A percentile compares a stretch with the other conserved stretches of the same genome.
Evolutionary conservation across 2,797 vertebrate genomes (phyloP).

Genomic region (Eulemur coronatus): DNA sequence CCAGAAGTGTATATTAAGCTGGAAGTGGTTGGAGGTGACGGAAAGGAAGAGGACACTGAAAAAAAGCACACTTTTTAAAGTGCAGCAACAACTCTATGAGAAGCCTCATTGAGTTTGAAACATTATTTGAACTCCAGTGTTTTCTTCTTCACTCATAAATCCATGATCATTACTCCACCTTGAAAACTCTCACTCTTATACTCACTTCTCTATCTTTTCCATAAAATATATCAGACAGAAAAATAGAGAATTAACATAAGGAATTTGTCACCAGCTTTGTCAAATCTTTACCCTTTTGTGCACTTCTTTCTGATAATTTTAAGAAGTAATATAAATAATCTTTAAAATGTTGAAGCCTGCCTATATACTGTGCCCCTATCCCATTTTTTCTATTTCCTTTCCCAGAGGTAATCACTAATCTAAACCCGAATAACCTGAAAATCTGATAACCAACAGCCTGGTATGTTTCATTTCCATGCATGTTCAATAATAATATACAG

Average conservation of each 20-base stretch:
- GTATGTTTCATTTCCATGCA: not conserved
- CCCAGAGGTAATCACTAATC: not conserved
- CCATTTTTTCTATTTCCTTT: not conserved
- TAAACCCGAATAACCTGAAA: not conserved
- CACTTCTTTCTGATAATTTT: not conserved
- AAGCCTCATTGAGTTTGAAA: not conserved
- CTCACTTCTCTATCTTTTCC: not conserved
- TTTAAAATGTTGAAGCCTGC: not conserved
- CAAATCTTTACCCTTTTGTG: not conserved
- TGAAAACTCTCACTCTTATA: not conserved
- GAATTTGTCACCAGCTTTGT: not conserved
- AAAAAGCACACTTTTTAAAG: not conserved
- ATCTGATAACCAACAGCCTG: not conserved
- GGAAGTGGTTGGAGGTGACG: conserved; percentile 33
- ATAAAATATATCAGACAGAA: conserved; percentile 3
- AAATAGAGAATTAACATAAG: not conserved
- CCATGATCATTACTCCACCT: not conserved
- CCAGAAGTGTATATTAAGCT: conserved; percentile 67
- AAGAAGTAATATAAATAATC: not conserved
- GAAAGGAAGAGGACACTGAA: not conserved
- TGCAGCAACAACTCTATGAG: not conserved
- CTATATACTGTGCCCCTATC: not conserved
- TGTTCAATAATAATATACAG: not conserved
- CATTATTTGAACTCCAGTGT: not conserved
- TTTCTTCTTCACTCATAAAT: not conserved